Percentiles rank a stretch among this genome's conserved stretches.
Evolutionary conservation across 2,113 vertebrate genomes (phyloP).

Genomic region (Crotalus viridis): DNA sequence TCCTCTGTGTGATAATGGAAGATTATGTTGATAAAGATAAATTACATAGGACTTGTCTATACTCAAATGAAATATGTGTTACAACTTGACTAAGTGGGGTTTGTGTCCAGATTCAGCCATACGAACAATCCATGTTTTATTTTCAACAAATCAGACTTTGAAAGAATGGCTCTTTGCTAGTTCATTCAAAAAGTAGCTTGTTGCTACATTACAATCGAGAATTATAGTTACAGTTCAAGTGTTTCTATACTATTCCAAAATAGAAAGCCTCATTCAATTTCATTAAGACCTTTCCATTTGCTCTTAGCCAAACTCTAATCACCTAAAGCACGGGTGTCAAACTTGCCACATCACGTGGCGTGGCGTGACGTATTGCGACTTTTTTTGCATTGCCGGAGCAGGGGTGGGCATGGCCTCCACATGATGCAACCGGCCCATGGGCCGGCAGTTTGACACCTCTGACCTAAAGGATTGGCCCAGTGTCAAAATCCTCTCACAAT

Average conservation of each 20-base stretch:
- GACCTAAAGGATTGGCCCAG: neutral
- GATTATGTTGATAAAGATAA: neutral
- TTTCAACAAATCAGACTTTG: neutral
- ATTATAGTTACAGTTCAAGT: neutral
- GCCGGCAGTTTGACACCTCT: too few relatives aligned
- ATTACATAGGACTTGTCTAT: neutral
- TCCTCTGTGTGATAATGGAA: neutral
- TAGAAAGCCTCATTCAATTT: neutral
- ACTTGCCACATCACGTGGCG: too few relatives aligned
- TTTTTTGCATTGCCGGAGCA: too few relatives aligned
- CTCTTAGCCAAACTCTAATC: neutral
- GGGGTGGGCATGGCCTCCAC: too few relatives aligned
- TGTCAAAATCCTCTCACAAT: neutral
- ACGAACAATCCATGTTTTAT: neutral
- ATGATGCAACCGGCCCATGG: too few relatives aligned
- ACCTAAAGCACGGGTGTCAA: too few relatives aligned
- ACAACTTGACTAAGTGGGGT: neutral
- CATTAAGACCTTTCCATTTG: neutral
- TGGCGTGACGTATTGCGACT: too few relatives aligned
- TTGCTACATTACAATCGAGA: neutral
- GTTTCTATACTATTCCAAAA: neutral
- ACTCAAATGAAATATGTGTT: neutral
- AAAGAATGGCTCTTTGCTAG: neutral
- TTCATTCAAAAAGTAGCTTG: neutral
- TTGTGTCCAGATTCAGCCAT: neutral